Percentiles rank a stretch among this genome's conserved stretches.
phyloP scores from a whole-genome alignment of 2,888 invertebrate species.

The Chymomyza fuscimana region DNA sequence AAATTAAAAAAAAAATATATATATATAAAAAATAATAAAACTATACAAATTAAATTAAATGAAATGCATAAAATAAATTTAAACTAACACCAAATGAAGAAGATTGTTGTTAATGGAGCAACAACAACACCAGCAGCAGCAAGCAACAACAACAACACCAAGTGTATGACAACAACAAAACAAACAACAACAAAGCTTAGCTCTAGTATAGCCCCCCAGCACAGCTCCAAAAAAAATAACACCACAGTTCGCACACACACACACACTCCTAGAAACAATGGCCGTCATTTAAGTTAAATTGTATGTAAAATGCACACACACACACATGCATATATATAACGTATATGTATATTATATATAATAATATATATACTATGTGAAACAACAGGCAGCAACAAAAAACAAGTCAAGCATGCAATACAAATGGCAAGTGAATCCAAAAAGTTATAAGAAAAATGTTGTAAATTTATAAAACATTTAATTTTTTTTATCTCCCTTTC shows the following conservation, averaged over 20 bases:
- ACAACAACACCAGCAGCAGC: conserved; percentile 36
- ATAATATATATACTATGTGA: neutral
- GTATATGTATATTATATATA: neutral
- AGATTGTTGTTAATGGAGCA: conserved; percentile 20
- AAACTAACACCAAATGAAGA: conserved; percentile 24
- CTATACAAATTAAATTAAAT: conserved; percentile 46
- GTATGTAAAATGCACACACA: conserved; percentile 45
- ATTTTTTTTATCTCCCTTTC: neutral
- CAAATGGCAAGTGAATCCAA: neutral
- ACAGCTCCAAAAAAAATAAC: neutral
- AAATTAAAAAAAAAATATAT: conserved; percentile 44
- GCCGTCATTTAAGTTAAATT: conserved; percentile 55
- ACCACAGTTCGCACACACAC: conserved; percentile 4
- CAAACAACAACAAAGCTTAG: conserved; percentile 52
- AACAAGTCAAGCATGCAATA: neutral
- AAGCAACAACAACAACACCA: conserved; percentile 49
- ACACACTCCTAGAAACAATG: conserved; percentile 22
- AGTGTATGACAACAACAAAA: conserved; percentile 41
- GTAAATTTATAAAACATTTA: conserved; percentile 4
- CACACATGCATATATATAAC: conserved; percentile 1
- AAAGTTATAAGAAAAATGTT: neutral
- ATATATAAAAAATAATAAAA: conserved; percentile 29
- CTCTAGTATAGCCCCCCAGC: conserved; percentile 43
- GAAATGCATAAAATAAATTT: conserved; percentile 57
- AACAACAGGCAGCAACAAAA: neutral